Conservation (phyloP, 2,888 invertebrate genomes). For the Netelia melanura region DNA sequence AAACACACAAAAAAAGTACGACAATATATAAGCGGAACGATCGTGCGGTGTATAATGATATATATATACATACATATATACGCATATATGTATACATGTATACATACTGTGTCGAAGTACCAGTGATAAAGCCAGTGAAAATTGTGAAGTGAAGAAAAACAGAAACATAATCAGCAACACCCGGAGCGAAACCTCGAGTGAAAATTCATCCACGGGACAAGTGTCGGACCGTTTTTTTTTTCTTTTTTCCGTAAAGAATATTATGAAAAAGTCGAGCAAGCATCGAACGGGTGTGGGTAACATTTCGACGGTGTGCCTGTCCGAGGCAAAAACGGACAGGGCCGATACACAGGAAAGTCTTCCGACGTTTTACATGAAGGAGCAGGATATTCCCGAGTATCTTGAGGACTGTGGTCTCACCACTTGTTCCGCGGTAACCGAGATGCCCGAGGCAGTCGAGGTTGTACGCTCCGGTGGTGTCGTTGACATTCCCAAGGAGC, state of each 20-base stretch:
- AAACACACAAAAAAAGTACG: conserved; percentile 17
- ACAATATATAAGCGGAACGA: conserved; percentile 27
- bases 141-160: conserved; percentile 8
- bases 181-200: conserved; percentile 10
- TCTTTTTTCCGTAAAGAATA: conserved; percentile 39
- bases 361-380: conserved; percentile 81
- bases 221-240: not conserved
- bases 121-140: conserved; percentile 53
- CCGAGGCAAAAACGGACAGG: conserved; percentile 77
- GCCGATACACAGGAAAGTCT: conserved; percentile 75
- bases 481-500: conserved; percentile 74
- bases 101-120: conserved; percentile 26
- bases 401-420: conserved; percentile 83
- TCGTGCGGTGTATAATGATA: conserved; percentile 7
- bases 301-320: conserved; percentile 79
- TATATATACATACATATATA: not conserved
- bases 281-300: conserved; percentile 80
- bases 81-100: conserved; percentile 16
- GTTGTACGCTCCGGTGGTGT: conserved; percentile 59
- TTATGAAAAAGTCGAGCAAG: conserved; percentile 80
- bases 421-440: conserved; percentile 79
- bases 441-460: conserved; percentile 84
- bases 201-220: conserved; percentile 18
- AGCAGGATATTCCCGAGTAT: conserved; percentile 83
- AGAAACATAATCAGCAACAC: not conserved